Conservation (phyloP, 2,888 invertebrate species). For the Cosmia trapezina region DNA sequence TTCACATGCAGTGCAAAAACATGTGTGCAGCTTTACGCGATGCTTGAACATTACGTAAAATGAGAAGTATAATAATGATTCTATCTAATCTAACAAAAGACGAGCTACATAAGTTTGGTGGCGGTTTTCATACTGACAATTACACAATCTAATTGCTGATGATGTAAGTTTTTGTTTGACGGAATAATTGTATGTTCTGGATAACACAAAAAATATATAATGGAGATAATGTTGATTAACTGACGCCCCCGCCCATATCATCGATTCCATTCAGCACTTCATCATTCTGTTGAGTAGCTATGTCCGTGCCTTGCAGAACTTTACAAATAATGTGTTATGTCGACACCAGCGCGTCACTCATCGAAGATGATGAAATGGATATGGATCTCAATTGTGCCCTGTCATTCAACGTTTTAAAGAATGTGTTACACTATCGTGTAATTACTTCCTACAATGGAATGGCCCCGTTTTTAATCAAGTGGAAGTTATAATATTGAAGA, state of each 20-base stretch:
- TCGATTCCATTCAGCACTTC: slow-evolving; percentile 72
- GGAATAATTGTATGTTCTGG: slow-evolving; percentile 78
- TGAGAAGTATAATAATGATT: slow-evolving; percentile 72
- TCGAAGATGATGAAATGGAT: slow-evolving; percentile 76
- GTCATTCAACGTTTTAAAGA: slow-evolving; percentile 71
- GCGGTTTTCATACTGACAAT: slow-evolving; percentile 76
- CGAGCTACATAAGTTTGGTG: slow-evolving; percentile 80
- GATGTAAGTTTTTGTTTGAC: slow-evolving; percentile 79
- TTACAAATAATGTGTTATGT: slow-evolving; percentile 71
- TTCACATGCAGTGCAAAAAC: slow-evolving; percentile 66
- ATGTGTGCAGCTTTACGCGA: slow-evolving; percentile 67
- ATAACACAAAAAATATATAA: slow-evolving; percentile 68
- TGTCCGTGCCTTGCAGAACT: slow-evolving; percentile 64
- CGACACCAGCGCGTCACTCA: slow-evolving; percentile 70
- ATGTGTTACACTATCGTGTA: slow-evolving; percentile 71
- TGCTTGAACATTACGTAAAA: slow-evolving; percentile 77
- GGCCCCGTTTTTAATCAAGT: slow-evolving; percentile 64
- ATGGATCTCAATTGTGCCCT: slow-evolving; percentile 72
- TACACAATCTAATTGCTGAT: slow-evolving; percentile 80
- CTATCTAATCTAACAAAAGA: slow-evolving; percentile 81
- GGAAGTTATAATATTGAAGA: slow-evolving; percentile 38
- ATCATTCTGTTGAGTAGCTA: slow-evolving; percentile 62
- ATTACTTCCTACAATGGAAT: slow-evolving; percentile 73
- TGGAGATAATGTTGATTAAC: slow-evolving; percentile 75
- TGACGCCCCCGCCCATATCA: slow-evolving; percentile 70